Percentiles rank a stretch among this genome's conserved stretches.
Evolutionary conservation across 2,888 invertebrate species (phyloP).

Genomic region (Leptarthrus brevirostris): DNA sequence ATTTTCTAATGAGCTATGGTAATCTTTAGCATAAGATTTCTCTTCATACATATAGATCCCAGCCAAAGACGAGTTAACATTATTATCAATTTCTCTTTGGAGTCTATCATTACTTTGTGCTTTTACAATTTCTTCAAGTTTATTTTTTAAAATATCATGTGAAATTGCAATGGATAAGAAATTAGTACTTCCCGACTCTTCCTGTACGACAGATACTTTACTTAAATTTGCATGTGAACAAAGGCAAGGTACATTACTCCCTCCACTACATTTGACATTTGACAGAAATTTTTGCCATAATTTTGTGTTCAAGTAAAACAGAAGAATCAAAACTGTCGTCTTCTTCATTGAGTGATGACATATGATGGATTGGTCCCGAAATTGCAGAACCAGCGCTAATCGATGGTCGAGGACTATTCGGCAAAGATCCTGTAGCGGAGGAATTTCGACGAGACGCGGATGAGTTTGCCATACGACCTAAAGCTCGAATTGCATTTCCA

Average conservation of each 20-base stretch:
- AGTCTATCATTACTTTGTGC: background rate
- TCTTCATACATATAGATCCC: background rate
- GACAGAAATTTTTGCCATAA: slow-evolving; percentile 33
- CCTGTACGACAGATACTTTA: slow-evolving; percentile 50
- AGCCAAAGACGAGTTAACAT: background rate
- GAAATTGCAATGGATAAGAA: slow-evolving; percentile 59
- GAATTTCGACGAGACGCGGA: slow-evolving; percentile 76
- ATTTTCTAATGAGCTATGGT: slow-evolving; percentile 33
- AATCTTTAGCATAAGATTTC: background rate
- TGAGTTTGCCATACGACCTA: slow-evolving; percentile 79
- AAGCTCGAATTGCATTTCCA: slow-evolving; percentile 82
- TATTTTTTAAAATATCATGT: slow-evolving; percentile 61
- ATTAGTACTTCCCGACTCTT: slow-evolving; percentile 49
- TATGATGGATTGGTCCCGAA: slow-evolving; percentile 62
- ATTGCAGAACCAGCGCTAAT: background rate
- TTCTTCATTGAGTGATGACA: slow-evolving; percentile 70
- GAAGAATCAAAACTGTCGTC: slow-evolving; percentile 63
- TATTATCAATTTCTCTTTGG: background rate
- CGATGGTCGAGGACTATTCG: slow-evolving; percentile 68
- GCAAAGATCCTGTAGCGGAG: slow-evolving; percentile 60
- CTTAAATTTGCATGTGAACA: slow-evolving; percentile 33
- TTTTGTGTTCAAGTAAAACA: slow-evolving; percentile 51
- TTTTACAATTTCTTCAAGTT: slow-evolving; percentile 63
- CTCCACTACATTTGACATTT: slow-evolving; percentile 58
- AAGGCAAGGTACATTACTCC: slow-evolving; percentile 51